A percentile compares a stretch with the other conserved stretches of the same genome.
Evolutionary conservation across 1,140 invertebrate species (phyloP).

Genomic region (Drosophila athabasca): DNA sequence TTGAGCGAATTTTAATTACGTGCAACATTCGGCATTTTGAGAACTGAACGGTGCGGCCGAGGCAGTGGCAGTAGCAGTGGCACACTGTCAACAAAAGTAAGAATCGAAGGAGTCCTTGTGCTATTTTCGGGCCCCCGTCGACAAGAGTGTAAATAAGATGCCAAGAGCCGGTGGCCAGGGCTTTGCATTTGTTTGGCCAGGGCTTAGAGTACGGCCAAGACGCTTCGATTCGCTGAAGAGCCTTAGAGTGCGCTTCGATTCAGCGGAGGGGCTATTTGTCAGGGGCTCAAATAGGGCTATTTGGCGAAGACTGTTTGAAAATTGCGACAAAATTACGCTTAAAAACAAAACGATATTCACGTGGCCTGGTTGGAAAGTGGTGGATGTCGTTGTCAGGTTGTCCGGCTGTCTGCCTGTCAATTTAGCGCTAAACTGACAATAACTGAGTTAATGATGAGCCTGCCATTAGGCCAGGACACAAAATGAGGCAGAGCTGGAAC

Average conservation of each 20-base stretch:
- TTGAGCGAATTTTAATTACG: slow-evolving; percentile 78
- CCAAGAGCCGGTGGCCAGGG: slow-evolving; percentile 21
- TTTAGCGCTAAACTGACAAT: slow-evolving; percentile 74
- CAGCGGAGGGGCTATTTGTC: slow-evolving; percentile 24
- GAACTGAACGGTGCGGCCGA: slow-evolving; percentile 39
- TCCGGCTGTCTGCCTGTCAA: slow-evolving; percentile 57
- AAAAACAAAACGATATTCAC: slow-evolving; percentile 69
- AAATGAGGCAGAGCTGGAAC: slow-evolving; percentile 51
- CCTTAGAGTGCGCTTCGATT: slow-evolving; percentile 10
- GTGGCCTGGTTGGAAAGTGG: slow-evolving; percentile 23
- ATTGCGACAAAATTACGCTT: slow-evolving; percentile 52
- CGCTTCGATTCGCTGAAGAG: slow-evolving; percentile 10
- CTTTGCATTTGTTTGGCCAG: slow-evolving; percentile 48
- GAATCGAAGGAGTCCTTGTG: slow-evolving; percentile 39
- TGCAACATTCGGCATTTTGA: slow-evolving; percentile 73
- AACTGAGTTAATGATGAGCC: slow-evolving; percentile 75
- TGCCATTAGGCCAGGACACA: slow-evolving; percentile 60
- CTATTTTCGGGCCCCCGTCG: slow-evolving; percentile 40
- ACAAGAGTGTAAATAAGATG: slow-evolving; percentile 53
- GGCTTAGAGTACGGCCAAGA: slow-evolving; percentile 20
- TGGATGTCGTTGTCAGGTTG: neutral
- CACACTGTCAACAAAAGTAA: slow-evolving; percentile 37
- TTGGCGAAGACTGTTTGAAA: slow-evolving; percentile 53
- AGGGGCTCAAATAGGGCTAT: slow-evolving; percentile 21
- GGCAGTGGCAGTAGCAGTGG: too few species aligned